Evolutionary conservation across 2,888 invertebrate genomes (phyloP).

Genomic region (Sphaeridia pumilis): DNA sequence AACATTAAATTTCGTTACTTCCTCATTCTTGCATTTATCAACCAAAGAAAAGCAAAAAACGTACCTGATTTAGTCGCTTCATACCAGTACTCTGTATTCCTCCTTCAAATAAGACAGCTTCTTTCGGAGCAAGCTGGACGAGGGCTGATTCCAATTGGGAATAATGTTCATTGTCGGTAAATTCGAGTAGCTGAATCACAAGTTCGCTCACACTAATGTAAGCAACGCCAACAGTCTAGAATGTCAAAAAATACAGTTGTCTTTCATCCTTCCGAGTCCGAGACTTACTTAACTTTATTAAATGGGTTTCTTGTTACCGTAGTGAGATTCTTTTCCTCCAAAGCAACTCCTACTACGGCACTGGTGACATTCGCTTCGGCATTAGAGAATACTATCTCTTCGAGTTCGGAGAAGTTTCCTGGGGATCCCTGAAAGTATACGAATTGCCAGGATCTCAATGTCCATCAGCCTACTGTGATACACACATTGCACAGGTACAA

Average conservation of each 20-base stretch:
- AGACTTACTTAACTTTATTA: too few species aligned
- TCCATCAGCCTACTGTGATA: too few species aligned
- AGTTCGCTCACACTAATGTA: conserved; percentile 66
- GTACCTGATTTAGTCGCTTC: conserved; percentile 10
- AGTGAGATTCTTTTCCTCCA: conserved; percentile 53
- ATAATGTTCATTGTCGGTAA: conserved; percentile 76
- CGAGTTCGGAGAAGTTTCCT: conserved; percentile 80
- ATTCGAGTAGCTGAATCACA: conserved; percentile 65
- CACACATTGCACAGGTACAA: too few species aligned
- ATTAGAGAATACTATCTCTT: conserved; percentile 64
- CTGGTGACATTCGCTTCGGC: conserved; percentile 44
- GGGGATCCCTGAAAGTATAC: conserved; percentile 62
- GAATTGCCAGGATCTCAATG: too few species aligned
- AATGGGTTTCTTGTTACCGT: too few species aligned
- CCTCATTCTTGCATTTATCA: too few species aligned
- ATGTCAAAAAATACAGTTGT: not conserved
- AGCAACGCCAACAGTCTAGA: conserved; percentile 63
- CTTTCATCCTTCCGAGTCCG: not conserved
- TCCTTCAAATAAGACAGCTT: conserved; percentile 54
- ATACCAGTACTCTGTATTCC: not conserved
- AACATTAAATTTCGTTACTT: too few species aligned
- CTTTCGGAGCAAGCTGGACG: conserved; percentile 77
- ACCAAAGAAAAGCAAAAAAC: too few species aligned
- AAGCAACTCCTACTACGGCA: conserved; percentile 66
- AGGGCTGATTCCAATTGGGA: conserved; percentile 76